Evolutionary conservation across 1,140 invertebrate species (phyloP), one percentile per base, ranked within the genome.

Genomic region (Choristoneura fumiferana): DNA sequence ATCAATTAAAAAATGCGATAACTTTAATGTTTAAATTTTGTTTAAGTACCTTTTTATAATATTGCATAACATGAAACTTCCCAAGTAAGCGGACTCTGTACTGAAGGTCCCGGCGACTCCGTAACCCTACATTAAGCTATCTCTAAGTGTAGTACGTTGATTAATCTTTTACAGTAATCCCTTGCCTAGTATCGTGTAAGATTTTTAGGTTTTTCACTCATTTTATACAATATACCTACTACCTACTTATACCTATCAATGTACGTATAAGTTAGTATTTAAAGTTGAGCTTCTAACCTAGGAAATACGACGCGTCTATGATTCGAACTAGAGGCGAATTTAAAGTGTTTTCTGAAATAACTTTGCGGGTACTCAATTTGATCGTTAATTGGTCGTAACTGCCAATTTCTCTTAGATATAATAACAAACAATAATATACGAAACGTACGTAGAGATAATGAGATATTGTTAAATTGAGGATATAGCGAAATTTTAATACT

Each of bases 171-270:
- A 84, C 79, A 74, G 73, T 87, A 78, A 81, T 71, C 72, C 77
- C 77, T 81, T 84, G 81, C 80, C 81, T 85, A 82, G 78, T 81
- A 76, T 74, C 67, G 63, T 78, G 67, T 82, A 85, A 84, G 78
- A 66, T 73, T 83, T 77, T 84, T 82, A 80, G 81, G 77, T 86
- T 88, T 88, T 86, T 82, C 82, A 88, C 81, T 84, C 81, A 73
- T 88, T 88, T 88, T 88, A 87, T 88, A 88, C 85, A 88, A 85
- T 83, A 84, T 84, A 87, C 77, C 72, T 77, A 80, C 40, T 17
- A 38, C 55, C 18, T 79, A 75, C 68, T 78, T 81, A 62, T 84
- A 85, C 78, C 73, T 58, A 78, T 79, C 71, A 82, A 71, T 54
- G 58, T 75, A 85, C 72, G 69, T 80, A 84, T 85, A 88, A 86